Base-by-base conservation (phyloP, 2,797 vertebrate species). In the Phrynocephalus vlangalii region DNA sequence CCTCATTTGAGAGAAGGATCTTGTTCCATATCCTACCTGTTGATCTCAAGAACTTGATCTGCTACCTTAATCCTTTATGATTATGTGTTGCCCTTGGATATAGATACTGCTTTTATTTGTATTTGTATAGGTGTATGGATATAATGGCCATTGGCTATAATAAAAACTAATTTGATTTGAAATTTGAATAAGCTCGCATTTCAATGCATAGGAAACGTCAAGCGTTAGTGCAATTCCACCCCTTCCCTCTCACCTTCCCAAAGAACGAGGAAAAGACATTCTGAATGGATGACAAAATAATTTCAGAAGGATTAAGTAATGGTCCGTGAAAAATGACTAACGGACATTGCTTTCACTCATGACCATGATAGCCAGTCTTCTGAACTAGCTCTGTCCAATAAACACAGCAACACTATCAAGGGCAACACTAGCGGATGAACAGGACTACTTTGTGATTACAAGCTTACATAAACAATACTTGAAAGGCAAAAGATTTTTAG, bases 401-500 rank as follows among this genome's bases (percentile, higher is more conserved):
- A 18, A 87, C 26, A 82, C 6, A 89, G 83, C 88, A 33, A 84
- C 50, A 91, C 0, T 0, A 52, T 38, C 87, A 18, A 93, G 75
- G 87, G 83, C 0, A 20, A 44, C 85, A 76, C 90, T 87, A 73
- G 67, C 89, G 68, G 86, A 83, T 79, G 93, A 79, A 92, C 75
- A 9, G 3, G 28, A 33, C 52, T 48, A 77, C 72, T 66, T 28
- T 1, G 0, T 18, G 76, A 77, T 13, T 89, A 60, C 76, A 81
- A 89, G 60, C 73, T 93, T 87, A 89, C 70, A 77, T 87, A 92
- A 91, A 88, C 0, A 3, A 85, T 90, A 60, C 22, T 73, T 87
- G 72, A 75, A 88, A 90, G 30, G 4, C 13, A 76, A 63, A 66
- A 38, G 26, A 20, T 20, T 63, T 72, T 90, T 93, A 88, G 79